These are phyloP conservation scores for Theristicus caerulescens DNA, from an alignment of 2,113 vertebrate species.

Conservation along the genomic window DNA sequence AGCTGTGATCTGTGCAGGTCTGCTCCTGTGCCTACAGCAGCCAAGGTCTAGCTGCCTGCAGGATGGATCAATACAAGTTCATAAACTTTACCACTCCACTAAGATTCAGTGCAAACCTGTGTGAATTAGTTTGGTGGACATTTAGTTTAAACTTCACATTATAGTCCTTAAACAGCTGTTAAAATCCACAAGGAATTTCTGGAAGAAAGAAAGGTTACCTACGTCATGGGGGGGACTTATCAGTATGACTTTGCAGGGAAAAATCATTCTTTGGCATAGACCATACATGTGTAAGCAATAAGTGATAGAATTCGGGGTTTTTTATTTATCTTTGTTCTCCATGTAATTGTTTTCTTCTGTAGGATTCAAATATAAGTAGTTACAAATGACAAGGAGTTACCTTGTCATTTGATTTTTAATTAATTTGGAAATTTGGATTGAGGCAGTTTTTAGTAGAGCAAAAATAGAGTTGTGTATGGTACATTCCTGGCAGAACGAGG, in stretches of 20 bases:
- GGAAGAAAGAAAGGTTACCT: not conserved
- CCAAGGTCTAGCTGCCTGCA: not conserved
- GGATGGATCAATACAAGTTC: not conserved
- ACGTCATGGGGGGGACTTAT: not conserved
- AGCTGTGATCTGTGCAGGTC: not conserved
- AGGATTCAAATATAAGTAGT: not conserved
- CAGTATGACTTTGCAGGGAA: not conserved
- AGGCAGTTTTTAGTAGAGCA: not conserved
- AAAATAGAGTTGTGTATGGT: slow-evolving; percentile 14
- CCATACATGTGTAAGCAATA: not conserved
- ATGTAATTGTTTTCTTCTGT: not conserved
- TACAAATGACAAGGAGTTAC: no score
- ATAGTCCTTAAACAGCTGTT: not conserved
- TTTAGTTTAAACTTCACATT: not conserved
- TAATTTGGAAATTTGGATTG: not conserved
- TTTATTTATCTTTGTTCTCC: not conserved
- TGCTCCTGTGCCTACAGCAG: not conserved
- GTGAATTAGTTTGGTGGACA: not conserved
- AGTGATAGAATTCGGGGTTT: accelerated
- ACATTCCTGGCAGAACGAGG: not conserved
- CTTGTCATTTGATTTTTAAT: not conserved
- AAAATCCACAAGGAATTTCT: not conserved
- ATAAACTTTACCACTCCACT: not conserved
- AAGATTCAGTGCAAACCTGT: not conserved
- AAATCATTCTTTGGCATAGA: not conserved